Percentiles rank a stretch among this genome's conserved stretches.
Conservation (phyloP, 1,140 invertebrate species). For the Temnothorax curvispinosus region DNA sequence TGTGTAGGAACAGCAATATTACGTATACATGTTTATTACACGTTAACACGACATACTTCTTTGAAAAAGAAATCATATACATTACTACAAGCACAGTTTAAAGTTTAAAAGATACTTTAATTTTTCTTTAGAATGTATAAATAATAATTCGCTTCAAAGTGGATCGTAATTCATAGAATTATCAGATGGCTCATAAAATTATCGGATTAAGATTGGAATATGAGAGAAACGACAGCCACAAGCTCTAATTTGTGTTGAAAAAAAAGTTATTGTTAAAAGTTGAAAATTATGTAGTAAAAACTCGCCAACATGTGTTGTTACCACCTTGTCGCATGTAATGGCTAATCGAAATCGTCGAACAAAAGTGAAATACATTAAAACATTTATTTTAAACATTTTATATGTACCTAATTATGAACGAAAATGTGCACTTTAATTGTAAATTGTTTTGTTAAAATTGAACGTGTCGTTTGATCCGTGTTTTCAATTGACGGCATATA, state of each 20-base stretch:
- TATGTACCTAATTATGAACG: background rate
- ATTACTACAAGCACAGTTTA: background rate
- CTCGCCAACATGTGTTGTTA: background rate
- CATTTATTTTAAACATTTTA: background rate
- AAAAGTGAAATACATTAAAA: no score
- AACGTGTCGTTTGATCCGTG: background rate
- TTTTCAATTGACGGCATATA: background rate
- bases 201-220: background rate
- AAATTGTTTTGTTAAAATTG: background rate
- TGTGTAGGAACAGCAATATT: background rate
- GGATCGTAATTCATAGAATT: background rate
- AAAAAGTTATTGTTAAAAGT: no score
- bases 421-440: background rate
- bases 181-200: background rate
- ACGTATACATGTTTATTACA: background rate
- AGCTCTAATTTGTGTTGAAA: no score
- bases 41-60: background rate
- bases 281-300: no score
- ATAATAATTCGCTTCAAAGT: background rate
- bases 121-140: background rate
- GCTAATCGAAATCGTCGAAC: no score
- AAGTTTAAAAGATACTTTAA: background rate
- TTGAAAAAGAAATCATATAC: background rate
- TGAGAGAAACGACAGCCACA: background rate
- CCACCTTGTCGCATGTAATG: no score